A percentile compares a stretch with the other conserved stretches of the same genome.
Evolutionary conservation across 2,113 vertebrate species (phyloP).

Genomic region (Sclerurus mexicanus): DNA sequence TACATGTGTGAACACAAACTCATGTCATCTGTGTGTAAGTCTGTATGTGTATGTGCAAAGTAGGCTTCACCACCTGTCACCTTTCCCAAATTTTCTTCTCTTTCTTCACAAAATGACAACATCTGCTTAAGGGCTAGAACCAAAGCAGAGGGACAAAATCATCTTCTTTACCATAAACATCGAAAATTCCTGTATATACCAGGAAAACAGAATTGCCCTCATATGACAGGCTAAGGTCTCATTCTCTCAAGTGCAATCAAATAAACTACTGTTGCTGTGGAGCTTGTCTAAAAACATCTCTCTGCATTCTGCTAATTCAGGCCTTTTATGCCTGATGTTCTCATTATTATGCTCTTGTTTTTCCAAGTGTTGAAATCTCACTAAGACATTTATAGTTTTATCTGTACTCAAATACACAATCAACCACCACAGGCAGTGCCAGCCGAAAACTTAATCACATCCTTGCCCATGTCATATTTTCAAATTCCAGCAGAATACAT

Average conservation of each 20-base stretch:
- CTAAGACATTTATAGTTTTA: background rate
- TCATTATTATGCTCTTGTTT: conserved; percentile 27
- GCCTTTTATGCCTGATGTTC: background rate
- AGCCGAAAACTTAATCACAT: background rate
- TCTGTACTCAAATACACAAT: conserved; percentile 24
- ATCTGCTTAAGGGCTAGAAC: background rate
- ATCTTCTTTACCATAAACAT: background rate
- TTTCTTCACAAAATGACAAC: background rate
- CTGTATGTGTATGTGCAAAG: background rate
- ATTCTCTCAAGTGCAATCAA: background rate
- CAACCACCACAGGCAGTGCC: background rate
- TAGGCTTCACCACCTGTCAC: background rate
- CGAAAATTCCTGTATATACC: background rate
- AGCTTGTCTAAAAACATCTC: conserved; percentile 25
- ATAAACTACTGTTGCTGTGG: conserved; percentile 15
- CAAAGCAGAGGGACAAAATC: background rate
- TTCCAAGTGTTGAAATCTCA: background rate
- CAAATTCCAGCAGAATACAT: background rate
- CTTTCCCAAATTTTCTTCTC: background rate
- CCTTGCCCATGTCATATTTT: background rate
- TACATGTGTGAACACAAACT: background rate
- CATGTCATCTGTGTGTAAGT: background rate
- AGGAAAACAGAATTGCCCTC: background rate
- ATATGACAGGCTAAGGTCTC: background rate
- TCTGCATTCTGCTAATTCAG: conserved; percentile 8